These are phyloP conservation scores for Dicranocentrus wangi DNA, from an alignment of 2,888 invertebrate species.

Conservation along the genomic window DNA sequence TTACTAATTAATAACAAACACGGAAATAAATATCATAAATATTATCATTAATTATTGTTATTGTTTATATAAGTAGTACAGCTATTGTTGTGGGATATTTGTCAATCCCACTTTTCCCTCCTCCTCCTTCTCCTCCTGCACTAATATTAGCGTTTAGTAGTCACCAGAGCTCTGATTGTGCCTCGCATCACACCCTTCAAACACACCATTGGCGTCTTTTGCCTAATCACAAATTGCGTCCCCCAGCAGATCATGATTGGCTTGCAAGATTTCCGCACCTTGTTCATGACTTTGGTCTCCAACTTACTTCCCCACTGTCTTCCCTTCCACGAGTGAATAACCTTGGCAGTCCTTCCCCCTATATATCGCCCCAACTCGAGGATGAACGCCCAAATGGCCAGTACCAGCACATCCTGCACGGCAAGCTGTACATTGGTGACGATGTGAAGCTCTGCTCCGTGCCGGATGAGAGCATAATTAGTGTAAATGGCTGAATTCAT, in stretches of 20 bases:
- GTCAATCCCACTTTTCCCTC: too few species aligned
- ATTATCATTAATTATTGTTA: too few species aligned
- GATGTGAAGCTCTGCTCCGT: not conserved
- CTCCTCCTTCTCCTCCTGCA: too few species aligned
- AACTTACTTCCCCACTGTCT: not conserved
- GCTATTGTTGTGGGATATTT: too few species aligned
- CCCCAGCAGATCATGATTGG: slow-evolving; percentile 12
- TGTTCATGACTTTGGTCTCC: not conserved
- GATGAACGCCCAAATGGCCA: not conserved
- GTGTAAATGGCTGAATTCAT: not conserved
- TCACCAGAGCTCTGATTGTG: not conserved
- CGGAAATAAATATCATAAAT: too few species aligned
- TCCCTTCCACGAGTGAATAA: not conserved
- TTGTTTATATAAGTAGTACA: too few species aligned
- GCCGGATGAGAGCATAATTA: not conserved
- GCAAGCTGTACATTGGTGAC: not conserved
- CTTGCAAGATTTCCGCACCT: not conserved
- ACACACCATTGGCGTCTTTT: not conserved
- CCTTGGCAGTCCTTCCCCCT: too few species aligned
- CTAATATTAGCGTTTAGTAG: too few species aligned
- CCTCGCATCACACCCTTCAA: not conserved
- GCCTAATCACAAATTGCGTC: not conserved
- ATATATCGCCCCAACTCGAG: not conserved
- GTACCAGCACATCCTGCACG: too few species aligned
- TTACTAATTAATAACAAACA: too few species aligned